These are phyloP conservation scores for Ylistrum balloti DNA, from an alignment of 1,140 invertebrate genomes.

Conservation along the genomic window DNA sequence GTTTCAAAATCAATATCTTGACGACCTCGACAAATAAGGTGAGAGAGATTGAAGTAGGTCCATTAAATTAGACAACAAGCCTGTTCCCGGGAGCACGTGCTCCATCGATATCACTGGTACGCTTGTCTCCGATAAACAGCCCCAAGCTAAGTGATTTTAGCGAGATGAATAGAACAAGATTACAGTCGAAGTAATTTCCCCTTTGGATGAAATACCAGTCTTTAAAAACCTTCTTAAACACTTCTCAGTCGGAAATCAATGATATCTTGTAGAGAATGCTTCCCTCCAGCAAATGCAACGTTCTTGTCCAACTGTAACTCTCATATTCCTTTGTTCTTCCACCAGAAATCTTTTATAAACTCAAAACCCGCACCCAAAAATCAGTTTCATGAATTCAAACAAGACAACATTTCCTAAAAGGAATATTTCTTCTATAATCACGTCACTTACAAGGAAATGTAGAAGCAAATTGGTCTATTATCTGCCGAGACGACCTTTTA, in stretches of 20 bases:
- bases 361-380: background rate
- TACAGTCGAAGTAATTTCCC: constrained; percentile 5
- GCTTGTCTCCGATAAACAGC: background rate
- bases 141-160: background rate
- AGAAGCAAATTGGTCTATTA: background rate
- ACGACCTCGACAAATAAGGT: background rate
- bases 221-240: background rate
- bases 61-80: constrained; percentile 13
- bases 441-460: too few relatives aligned
- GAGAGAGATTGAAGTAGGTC: constrained; percentile 23
- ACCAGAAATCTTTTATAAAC: background rate
- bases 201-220: background rate
- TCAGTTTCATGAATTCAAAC: background rate
- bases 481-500: background rate
- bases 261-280: background rate
- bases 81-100: background rate
- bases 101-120: background rate
- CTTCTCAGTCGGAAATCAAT: background rate
- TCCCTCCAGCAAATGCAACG: too few relatives aligned
- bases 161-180: background rate
- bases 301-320: background rate
- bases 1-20: background rate
- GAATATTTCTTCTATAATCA: background rate
- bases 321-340: background rate
- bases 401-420: background rate